Base-by-base conservation (phyloP, 2,113 vertebrate genomes). In the Puffinus mauretanicus region DNA sequence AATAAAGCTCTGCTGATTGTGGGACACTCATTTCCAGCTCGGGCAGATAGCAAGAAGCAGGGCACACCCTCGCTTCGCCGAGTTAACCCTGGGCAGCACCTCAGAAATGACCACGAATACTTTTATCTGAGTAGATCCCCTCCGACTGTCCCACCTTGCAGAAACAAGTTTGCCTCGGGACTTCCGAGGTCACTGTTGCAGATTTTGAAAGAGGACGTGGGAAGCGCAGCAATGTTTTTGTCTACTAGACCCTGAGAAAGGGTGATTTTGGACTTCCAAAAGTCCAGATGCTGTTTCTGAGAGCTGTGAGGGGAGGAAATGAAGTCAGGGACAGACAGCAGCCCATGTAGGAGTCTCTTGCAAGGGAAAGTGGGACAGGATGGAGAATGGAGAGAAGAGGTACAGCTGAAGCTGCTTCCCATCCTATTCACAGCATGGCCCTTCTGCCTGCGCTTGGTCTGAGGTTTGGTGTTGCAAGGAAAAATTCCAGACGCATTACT, bases 401-500 rank as follows among this genome's bases (percentile, higher is more conserved):
- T 88, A 36, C 87, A 95, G 85, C 87, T 75, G 71, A 93, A 91
- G 52, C 84, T 22, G 11, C 71, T 94, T 97, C 95, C 60, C 72
- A 66, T 93, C 85, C 75, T 78, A 24, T 87, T 83, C 91, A 79
- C 81, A 94, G 96, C 61, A 24, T 78, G 67, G 88, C 65, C 73
- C 78, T 95, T 92, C 92, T 79, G 90, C 94, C 65, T 83, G 42
- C 5, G 7, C 78, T 95, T 38, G 60, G 86, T 90, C 93, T 96
- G 96, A 96, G 96, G 96, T 96, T 97, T 97, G 94, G 90, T 97
- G 90, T 97, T 96, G 91, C 93, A 91, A 96, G 88, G 93, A 95
- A 94, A 94, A 95, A 97, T 97, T 97, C 97, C 96, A 97, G 97
- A 97, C 96, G 4, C 86, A 90, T 97, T 95, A 97, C 88, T 97